phyloP scores from a whole-genome alignment of 2,888 invertebrate species.

The Matsumyia berberina region DNA sequence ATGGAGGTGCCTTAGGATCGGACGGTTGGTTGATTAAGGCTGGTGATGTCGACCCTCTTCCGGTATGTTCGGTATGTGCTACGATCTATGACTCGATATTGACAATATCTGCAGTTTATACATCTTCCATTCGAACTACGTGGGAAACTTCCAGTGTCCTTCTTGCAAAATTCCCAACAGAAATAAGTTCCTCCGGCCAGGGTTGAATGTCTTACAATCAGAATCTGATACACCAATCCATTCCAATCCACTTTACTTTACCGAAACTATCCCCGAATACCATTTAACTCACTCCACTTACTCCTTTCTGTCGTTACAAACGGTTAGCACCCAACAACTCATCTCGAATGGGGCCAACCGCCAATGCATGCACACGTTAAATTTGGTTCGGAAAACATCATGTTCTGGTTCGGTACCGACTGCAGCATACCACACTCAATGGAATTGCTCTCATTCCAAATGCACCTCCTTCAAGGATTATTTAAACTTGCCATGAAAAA shows the following conservation, averaged over 20 bases:
- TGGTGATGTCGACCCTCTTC: too few species aligned
- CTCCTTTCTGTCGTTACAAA: constrained; percentile 32
- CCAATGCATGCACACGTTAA: constrained; percentile 43
- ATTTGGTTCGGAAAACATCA: constrained; percentile 50
- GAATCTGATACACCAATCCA: not conserved
- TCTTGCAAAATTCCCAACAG: too few species aligned
- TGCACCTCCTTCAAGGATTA: constrained; percentile 64
- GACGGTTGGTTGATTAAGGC: too few species aligned
- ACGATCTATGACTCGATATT: too few species aligned
- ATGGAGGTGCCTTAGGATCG: too few species aligned
- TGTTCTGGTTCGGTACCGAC: constrained; percentile 18
- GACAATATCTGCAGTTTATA: too few species aligned
- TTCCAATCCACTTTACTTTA: not conserved
- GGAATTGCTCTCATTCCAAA: constrained; percentile 49
- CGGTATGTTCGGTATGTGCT: too few species aligned
- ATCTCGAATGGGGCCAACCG: constrained; percentile 6
- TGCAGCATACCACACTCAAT: constrained; percentile 16
- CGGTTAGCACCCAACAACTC: constrained; percentile 27
- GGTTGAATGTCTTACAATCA: too few species aligned
- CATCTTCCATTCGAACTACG: too few species aligned
- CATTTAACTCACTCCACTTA: constrained; percentile 33
- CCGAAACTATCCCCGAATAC: constrained; percentile 23
- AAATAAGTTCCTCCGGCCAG: too few species aligned
- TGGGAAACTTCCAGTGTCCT: too few species aligned
- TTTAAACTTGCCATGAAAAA: constrained; percentile 44